Conservation (phyloP, 2,797 vertebrate species). For the Diceros bicornis region DNA sequence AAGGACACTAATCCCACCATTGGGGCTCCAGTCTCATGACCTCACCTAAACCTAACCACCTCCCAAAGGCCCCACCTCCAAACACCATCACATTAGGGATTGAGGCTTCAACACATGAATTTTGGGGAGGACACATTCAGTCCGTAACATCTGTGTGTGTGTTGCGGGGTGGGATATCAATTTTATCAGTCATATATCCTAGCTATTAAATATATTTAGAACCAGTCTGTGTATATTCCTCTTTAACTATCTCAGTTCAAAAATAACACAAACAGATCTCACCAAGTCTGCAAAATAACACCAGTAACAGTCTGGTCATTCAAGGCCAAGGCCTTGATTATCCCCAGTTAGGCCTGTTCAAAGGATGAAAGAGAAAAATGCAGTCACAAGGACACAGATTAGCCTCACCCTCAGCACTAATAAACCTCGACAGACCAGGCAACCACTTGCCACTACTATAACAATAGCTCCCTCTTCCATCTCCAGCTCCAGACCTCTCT, state of each 20-base stretch:
- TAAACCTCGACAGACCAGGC: background rate
- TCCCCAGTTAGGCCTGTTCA: background rate
- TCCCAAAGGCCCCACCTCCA: background rate
- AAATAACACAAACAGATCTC: conserved; percentile 42
- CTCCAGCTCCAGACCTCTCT: background rate
- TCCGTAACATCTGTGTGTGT: background rate
- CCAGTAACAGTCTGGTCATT: background rate
- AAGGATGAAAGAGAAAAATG: conserved; percentile 52
- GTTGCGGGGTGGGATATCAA: background rate
- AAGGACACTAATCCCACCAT: background rate
- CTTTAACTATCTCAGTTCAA: conserved; percentile 11
- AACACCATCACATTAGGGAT: background rate
- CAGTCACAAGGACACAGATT: conserved; percentile 23
- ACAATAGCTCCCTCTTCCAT: background rate
- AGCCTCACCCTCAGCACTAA: background rate
- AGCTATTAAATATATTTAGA: background rate
- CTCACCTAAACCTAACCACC: background rate
- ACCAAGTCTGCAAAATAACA: conserved; percentile 9
- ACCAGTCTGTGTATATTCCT: background rate
- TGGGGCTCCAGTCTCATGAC: background rate
- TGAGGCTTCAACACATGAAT: background rate
- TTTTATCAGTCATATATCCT: background rate
- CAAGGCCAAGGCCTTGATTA: conserved; percentile 27
- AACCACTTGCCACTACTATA: background rate
- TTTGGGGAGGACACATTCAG: background rate